Evolutionary conservation across 2,113 vertebrate genomes (phyloP), one percentile per base, ranked within the genome.

Genomic region (Pelecanoides urinatrix): DNA sequence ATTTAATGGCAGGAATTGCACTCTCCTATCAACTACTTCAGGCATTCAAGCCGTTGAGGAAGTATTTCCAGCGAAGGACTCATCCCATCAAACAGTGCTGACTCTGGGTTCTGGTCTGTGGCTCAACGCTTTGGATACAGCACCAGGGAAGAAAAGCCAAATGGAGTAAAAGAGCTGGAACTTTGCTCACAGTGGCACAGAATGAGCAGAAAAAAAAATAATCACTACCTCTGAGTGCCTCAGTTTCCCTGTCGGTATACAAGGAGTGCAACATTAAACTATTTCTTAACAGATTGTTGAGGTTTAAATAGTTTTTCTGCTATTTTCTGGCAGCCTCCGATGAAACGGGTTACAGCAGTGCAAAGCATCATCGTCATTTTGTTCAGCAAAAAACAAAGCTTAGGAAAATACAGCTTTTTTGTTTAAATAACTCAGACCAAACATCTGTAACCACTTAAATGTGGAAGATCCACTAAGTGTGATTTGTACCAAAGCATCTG

Each of bases 401-500:
- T 3, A 15, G 49, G 29, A 92, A 94, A 88, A 81, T 52, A 61
- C 26, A 73, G 44, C 8, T 75, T 55, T 84, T 93, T 82, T 94
- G 44, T 90, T 96, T 97, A 92, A 97, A 88, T 96, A 97, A 96
- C 86, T 92, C 89, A 94, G 84, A 79, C 66, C 58, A 95, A 95
- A 92, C 77, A 90, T 23, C n/a, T 20, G 0, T 86, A 96, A 91
- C 56, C 88, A 94, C 87, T 95, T 91, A 87, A 73, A 95, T 21
- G 77, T 90, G 77, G 61, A 91, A 95, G 89, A 94, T 75, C 38
- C 66, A 94, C 73, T 76, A 95, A 55, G 86, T 76, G 91, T 96
- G 96, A 96, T 96, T 97, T 95, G 92, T 86, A 91, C 66, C 74
- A 94, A 95, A 92, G 96, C 91, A 96, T 85, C 92, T 94, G 94